Conservation (phyloP, 2,888 invertebrate species). For the Dorcus parallelipipedus region DNA sequence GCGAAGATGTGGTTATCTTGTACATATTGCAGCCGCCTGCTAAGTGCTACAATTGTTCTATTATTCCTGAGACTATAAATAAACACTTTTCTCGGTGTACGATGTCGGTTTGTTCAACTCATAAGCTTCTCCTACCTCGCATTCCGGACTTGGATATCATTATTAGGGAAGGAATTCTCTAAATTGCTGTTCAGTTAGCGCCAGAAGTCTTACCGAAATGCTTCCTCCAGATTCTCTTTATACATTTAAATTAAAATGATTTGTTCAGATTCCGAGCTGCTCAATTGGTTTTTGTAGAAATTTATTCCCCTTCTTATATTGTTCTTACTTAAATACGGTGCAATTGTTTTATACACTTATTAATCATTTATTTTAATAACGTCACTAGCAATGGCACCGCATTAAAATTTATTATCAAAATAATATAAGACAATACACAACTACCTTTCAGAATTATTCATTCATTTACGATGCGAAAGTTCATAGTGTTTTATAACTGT, state of each 20-base stretch:
- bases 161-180: slow-evolving; percentile 33
- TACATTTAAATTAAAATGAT: slow-evolving; percentile 30
- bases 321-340: background rate
- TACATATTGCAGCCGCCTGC: slow-evolving; percentile 37
- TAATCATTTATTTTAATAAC: background rate
- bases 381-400: too few relatives aligned
- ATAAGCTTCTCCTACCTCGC: slow-evolving; percentile 23
- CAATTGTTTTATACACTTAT: background rate
- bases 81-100: slow-evolving; percentile 34
- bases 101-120: slow-evolving; percentile 21
- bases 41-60: slow-evolving; percentile 42
- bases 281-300: slow-evolving; percentile 9
- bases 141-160: slow-evolving; percentile 31
- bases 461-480: too few relatives aligned
- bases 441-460: too few relatives aligned
- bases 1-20: slow-evolving; percentile 38
- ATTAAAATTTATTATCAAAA: too few relatives aligned
- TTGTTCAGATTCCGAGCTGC: slow-evolving; percentile 27
- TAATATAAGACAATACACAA: too few relatives aligned
- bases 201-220: slow-evolving; percentile 15
- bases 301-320: background rate
- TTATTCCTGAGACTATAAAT: slow-evolving; percentile 38
- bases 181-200: slow-evolving; percentile 25
- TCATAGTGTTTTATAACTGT: too few relatives aligned
- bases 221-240: slow-evolving; percentile 16